phyloP scores from a whole-genome alignment of 1,140 invertebrate species.

The Pseudomyrmex pallidus region DNA sequence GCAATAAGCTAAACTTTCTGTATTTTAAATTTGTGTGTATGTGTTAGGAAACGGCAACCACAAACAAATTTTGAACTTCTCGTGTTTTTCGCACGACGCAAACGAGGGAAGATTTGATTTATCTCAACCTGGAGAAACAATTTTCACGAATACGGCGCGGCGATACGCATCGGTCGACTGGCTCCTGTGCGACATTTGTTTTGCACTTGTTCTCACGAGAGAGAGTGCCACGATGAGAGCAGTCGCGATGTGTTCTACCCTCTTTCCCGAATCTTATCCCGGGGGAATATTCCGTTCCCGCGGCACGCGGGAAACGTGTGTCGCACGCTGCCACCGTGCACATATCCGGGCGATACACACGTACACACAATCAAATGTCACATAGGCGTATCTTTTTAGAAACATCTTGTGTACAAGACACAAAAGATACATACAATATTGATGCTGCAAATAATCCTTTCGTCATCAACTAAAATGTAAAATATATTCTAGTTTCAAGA shows the following conservation, averaged over 20 bases:
- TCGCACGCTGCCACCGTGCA: slow-evolving; percentile 72
- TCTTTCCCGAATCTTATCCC: slow-evolving; percentile 74
- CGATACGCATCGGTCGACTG: slow-evolving; percentile 32
- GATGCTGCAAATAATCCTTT: neutral
- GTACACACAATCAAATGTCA: slow-evolving; percentile 46
- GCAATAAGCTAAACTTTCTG: neutral
- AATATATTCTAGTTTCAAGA: neutral
- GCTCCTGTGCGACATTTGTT: slow-evolving; percentile 80
- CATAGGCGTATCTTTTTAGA: slow-evolving; percentile 64
- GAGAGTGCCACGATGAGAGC: slow-evolving; percentile 65
- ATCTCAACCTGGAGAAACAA: slow-evolving; percentile 64
- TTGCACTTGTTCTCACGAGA: slow-evolving; percentile 84
- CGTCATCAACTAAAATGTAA: neutral
- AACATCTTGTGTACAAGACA: slow-evolving; percentile 32
- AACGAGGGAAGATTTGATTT: slow-evolving; percentile 64
- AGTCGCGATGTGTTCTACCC: slow-evolving; percentile 68
- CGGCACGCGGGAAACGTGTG: slow-evolving; percentile 71
- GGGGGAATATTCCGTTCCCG: slow-evolving; percentile 73
- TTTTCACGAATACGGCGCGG: slow-evolving; percentile 53
- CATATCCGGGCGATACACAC: slow-evolving; percentile 17
- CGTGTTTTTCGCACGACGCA: neutral
- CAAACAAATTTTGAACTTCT: slow-evolving; percentile 40
- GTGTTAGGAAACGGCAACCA: neutral
- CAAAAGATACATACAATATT: neutral
- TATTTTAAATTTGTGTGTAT: too few relatives aligned